A percentile compares a stretch with the other conserved stretches of the same genome.
Conservation (phyloP, 2,797 vertebrate species). For the Ataeniobius toweri region DNA sequence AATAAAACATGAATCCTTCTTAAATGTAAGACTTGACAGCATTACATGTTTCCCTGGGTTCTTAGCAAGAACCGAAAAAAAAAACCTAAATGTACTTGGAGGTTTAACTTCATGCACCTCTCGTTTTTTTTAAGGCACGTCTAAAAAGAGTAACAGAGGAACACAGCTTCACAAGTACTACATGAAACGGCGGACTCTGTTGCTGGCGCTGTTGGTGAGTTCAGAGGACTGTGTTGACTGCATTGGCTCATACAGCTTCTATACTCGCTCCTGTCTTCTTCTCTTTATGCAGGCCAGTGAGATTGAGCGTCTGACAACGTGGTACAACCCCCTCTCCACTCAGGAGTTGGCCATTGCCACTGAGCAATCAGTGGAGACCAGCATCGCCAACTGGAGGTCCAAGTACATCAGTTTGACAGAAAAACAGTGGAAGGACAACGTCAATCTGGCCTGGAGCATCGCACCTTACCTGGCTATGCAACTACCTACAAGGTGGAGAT, state of each 20-base stretch:
- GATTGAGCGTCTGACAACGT: conserved; percentile 93
- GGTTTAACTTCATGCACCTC: neutral
- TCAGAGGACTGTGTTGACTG: neutral
- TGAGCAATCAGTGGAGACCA: conserved; percentile 94
- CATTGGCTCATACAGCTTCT: neutral
- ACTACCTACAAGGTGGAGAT: conserved; percentile 85
- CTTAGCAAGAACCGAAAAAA: too few relatives aligned
- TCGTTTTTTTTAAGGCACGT: conserved; percentile 80
- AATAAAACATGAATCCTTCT: too few relatives aligned
- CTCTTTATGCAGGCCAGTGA: conserved; percentile 87
- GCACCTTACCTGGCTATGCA: conserved; percentile 94
- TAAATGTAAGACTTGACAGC: too few relatives aligned
- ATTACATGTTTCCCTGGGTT: too few relatives aligned
- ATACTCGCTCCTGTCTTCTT: neutral
- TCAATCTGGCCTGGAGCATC: conserved; percentile 96
- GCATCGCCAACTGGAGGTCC: conserved; percentile 95
- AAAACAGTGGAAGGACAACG: conserved; percentile 98
- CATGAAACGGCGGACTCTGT: conserved; percentile 93
- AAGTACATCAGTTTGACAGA: conserved; percentile 95
- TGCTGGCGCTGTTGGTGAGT: conserved; percentile 90
- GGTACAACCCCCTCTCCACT: conserved; percentile 96
- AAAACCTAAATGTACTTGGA: too few relatives aligned
- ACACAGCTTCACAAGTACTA: conserved; percentile 98
- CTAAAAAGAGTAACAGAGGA: conserved; percentile 95
- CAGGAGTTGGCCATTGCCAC: conserved; percentile 88